These are phyloP conservation scores for Branchipolynoe longqiensis DNA, from an alignment of 2,888 invertebrate genomes.

Conservation along the genomic window DNA sequence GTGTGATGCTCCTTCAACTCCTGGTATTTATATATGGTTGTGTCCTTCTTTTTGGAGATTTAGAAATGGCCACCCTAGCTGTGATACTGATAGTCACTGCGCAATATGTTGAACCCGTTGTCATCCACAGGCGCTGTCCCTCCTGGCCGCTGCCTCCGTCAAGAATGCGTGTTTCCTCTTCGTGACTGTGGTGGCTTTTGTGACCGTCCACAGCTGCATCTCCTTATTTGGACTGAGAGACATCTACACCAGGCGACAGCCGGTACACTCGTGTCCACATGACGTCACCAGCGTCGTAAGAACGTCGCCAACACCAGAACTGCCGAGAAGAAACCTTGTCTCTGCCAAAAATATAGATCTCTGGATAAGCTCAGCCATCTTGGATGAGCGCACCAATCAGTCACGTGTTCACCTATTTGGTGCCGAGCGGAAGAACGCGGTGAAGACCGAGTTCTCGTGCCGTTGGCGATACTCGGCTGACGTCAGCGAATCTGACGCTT, in stretches of 20 bases:
- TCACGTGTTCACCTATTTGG: conserved; percentile 11
- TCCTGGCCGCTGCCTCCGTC: not conserved
- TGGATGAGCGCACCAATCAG: not conserved
- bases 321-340: conserved; percentile 6
- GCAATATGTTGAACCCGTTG: too few relatives aligned
- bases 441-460: conserved; percentile 41
- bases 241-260: not conserved
- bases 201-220: not conserved
- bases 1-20: too few relatives aligned
- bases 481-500: not conserved
- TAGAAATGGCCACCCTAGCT: too few relatives aligned
- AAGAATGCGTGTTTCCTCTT: not conserved
- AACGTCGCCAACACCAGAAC: not conserved
- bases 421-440: not conserved
- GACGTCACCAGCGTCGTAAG: not conserved
- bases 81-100: too few relatives aligned
- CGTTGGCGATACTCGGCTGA: not conserved
- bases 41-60: too few relatives aligned
- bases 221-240: not conserved
- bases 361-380: conserved; percentile 20
- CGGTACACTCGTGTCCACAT: too few relatives aligned
- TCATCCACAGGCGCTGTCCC: not conserved
- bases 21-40: too few relatives aligned
- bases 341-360: conserved; percentile 1
- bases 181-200: not conserved